Percentiles rank a stretch among this genome's conserved stretches.
Evolutionary conservation across 2,888 invertebrate species (phyloP).

Genomic region (Diloba caeruleocephala): DNA sequence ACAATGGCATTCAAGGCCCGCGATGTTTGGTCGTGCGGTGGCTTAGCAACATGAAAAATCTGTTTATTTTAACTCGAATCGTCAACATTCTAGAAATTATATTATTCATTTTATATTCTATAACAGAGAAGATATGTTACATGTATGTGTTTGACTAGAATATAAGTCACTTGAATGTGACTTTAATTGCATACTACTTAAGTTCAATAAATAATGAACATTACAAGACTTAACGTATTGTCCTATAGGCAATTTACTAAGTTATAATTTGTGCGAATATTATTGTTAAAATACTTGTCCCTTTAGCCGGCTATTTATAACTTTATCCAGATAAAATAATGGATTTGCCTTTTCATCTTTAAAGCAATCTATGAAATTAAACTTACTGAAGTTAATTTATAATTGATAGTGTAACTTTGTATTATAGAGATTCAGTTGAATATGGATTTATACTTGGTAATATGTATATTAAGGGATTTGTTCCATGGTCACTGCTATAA

Average conservation of each 20-base stretch:
- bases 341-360: not conserved
- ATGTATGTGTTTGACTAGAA: conserved; percentile 47
- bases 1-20: too few species aligned
- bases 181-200: conserved; percentile 14
- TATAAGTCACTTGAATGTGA: conserved; percentile 17
- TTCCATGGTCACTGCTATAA: not conserved
- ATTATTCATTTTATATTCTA: conserved; percentile 9
- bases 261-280: conserved; percentile 35
- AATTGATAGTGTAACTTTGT: too few species aligned
- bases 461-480: too few species aligned
- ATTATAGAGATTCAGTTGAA: too few species aligned
- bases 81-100: conserved; percentile 11
- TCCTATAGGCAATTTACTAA: conserved; percentile 31
- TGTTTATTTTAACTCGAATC: conserved; percentile 6
- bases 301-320: conserved; percentile 5
- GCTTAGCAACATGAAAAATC: too few species aligned
- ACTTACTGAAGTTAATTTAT: too few species aligned
- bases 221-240: conserved; percentile 25
- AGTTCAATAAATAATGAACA: conserved; percentile 11
- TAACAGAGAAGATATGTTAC: conserved; percentile 18
- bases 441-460: too few species aligned
- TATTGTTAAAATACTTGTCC: conserved; percentile 18
- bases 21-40: too few species aligned
- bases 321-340: conserved; percentile 8
- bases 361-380: not conserved